Evolutionary conservation across 2,888 invertebrate species (phyloP).

Genomic region (Taphrorychus bicolor): DNA sequence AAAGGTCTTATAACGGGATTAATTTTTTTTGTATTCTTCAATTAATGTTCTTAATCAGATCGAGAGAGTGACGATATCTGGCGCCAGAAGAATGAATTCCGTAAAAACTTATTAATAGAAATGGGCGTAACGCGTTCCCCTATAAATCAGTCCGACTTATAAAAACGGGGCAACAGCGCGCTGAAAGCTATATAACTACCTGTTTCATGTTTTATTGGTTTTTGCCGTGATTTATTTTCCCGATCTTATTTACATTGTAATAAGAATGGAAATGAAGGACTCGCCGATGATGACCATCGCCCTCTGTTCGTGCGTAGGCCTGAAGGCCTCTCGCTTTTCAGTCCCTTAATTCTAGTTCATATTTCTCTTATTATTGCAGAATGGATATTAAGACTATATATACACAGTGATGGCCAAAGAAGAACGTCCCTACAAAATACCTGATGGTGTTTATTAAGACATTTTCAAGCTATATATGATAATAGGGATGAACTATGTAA

Average conservation of each 20-base stretch:
- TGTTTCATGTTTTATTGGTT: slow-evolving; percentile 26
- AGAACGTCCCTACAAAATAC: no score
- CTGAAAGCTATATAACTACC: slow-evolving; percentile 23
- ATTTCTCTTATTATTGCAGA: no score
- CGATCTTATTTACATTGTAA: slow-evolving; percentile 22
- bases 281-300: background rate
- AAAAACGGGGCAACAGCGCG: slow-evolving; percentile 4
- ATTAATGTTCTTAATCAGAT: no score
- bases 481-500: no score
- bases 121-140: slow-evolving; percentile 13
- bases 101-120: slow-evolving; percentile 19
- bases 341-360: no score
- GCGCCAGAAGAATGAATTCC: slow-evolving; percentile 12
- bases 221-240: slow-evolving; percentile 20
- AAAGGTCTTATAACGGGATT: no score
- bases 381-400: no score
- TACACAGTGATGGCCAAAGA: no score
- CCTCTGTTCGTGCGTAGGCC: background rate
- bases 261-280: slow-evolving; percentile 7
- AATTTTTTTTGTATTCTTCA: no score
- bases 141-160: slow-evolving; percentile 16
- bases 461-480: no score
- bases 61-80: no score
- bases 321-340: background rate
- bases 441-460: no score